These are phyloP conservation scores for Drosophila limbata DNA, from an alignment of 2,888 invertebrate genomes.

Conservation along the genomic window DNA sequence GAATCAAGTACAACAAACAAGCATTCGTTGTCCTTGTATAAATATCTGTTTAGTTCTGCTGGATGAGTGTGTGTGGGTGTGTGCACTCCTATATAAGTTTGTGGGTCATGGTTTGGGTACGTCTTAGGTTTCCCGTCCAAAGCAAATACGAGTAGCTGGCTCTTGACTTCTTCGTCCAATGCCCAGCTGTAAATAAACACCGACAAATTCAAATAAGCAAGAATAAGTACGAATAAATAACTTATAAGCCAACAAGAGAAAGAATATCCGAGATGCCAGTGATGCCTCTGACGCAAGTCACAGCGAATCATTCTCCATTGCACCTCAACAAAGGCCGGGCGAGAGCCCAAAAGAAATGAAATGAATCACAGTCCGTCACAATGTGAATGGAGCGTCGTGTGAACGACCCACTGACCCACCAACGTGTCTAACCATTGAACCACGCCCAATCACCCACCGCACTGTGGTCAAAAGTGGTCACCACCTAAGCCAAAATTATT, in stretches of 20 bases:
- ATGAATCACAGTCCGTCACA: conserved; percentile 73
- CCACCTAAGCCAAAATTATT: background rate
- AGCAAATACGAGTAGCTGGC: conserved; percentile 42
- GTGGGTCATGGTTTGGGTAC: conserved; percentile 8
- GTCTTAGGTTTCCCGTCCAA: conserved; percentile 33
- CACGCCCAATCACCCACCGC: background rate
- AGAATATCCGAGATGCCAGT: conserved; percentile 23
- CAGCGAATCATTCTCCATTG: conserved; percentile 56
- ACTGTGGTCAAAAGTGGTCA: conserved; percentile 1
- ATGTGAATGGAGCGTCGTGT: conserved; percentile 59
- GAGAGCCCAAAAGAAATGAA: conserved; percentile 56
- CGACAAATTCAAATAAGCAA: conserved; percentile 78
- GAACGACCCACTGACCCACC: conserved; percentile 59
- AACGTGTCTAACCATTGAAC: conserved; percentile 12
- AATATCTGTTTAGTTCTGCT: conserved; percentile 20
- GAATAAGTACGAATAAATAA: conserved; percentile 80
- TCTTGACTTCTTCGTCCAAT: conserved; percentile 45
- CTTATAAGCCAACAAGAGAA: conserved; percentile 66
- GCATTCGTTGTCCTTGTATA: conserved; percentile 17
- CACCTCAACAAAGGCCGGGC: conserved; percentile 68
- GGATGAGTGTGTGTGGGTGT: conserved; percentile 1
- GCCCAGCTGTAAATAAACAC: conserved; percentile 79
- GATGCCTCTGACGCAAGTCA: conserved; percentile 36
- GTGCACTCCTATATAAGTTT: conserved; percentile 14
- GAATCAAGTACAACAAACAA: conserved; percentile 19